phyloP scores from a whole-genome alignment of 1,140 invertebrate species.

The Harpegnathos saltator region DNA sequence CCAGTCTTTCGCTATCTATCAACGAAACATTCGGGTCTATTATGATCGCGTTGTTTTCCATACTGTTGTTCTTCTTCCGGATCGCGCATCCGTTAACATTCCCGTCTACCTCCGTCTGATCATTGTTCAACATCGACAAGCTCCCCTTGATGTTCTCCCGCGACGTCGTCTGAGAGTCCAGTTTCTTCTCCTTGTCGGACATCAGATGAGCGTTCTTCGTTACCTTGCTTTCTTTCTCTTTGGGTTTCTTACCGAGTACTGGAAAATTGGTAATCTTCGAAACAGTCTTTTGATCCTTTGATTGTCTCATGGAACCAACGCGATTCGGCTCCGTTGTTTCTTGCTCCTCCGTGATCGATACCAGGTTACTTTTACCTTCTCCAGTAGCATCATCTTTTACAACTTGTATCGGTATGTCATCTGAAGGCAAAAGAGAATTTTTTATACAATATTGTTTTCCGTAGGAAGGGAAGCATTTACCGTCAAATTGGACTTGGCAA shows the following conservation, averaged over 20 bases:
- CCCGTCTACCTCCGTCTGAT: conserved; percentile 73
- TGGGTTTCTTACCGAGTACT: conserved; percentile 76
- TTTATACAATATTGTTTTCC: conserved; percentile 5
- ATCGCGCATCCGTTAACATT: conserved; percentile 71
- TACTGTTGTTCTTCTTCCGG: conserved; percentile 79
- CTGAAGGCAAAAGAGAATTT: conserved; percentile 70
- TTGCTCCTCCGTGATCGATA: conserved; percentile 82
- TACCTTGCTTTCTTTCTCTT: conserved; percentile 78
- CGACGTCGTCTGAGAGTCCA: conserved; percentile 71
- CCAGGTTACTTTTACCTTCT: conserved; percentile 80
- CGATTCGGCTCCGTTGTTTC: conserved; percentile 76
- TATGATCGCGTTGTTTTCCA: conserved; percentile 75
- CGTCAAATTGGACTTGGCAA: conserved; percentile 33
- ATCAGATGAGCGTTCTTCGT: conserved; percentile 77
- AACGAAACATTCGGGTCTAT: conserved; percentile 77
- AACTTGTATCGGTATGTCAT: conserved; percentile 84
- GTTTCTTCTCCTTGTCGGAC: conserved; percentile 80
- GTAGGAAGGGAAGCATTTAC: not conserved
- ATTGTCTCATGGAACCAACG: conserved; percentile 79
- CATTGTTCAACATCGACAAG: conserved; percentile 77
- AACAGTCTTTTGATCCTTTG: conserved; percentile 79
- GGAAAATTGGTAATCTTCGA: conserved; percentile 77
- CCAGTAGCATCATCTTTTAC: conserved; percentile 78
- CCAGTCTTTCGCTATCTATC: conserved; percentile 75
- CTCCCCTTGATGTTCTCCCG: conserved; percentile 79